A percentile compares a stretch with the other conserved stretches of the same genome.
Evolutionary conservation across 2,113 vertebrate species (phyloP).

Genomic region (Podarcis cretensis): DNA sequence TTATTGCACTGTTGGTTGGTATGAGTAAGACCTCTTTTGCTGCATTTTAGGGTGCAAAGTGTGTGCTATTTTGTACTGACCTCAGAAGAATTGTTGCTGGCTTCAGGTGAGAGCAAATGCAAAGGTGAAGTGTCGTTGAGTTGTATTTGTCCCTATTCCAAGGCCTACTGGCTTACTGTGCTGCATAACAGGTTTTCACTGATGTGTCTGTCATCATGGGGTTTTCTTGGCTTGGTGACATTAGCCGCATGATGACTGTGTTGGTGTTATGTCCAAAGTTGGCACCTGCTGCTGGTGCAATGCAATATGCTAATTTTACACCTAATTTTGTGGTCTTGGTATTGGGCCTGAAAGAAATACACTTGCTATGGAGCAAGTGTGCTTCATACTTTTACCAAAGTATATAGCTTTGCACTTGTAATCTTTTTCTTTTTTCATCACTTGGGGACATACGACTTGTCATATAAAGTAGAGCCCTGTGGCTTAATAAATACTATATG

Average conservation of each 20-base stretch:
- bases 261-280: not conserved
- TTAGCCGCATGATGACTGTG: not conserved
- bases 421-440: not conserved
- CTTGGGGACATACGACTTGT: not conserved
- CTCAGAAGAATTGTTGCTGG: not conserved
- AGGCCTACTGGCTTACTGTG: not conserved
- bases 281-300: not conserved
- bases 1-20: not conserved
- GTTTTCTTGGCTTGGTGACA: not conserved
- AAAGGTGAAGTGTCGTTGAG: not conserved
- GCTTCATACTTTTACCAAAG: not conserved
- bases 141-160: not conserved
- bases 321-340: not conserved
- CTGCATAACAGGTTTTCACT: not conserved
- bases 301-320: not conserved
- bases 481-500: not conserved
- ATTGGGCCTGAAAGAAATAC: not conserved
- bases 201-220: not conserved
- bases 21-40: too few relatives aligned
- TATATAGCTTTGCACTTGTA: not conserved
- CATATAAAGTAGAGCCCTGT: not conserved
- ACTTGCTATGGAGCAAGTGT: not conserved
- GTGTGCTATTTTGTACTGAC: not conserved
- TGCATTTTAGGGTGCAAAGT: not conserved
- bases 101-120: not conserved